phyloP scores from a whole-genome alignment of 2,888 invertebrate genomes.

The Exephanes ischioxanthus region DNA sequence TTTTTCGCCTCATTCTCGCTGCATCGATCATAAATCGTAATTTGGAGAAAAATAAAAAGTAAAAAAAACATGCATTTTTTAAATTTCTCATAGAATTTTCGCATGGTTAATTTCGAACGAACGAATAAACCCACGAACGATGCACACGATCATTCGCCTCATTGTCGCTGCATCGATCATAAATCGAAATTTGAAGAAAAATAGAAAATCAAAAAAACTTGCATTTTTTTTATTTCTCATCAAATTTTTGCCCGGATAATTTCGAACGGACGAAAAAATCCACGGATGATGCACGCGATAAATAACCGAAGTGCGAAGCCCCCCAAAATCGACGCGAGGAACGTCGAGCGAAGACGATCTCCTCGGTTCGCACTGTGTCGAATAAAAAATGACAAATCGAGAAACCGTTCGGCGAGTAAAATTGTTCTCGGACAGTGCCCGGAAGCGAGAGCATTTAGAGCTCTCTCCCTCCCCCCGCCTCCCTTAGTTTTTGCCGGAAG shows the following conservation, averaged over 20 bases:
- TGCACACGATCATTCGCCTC: slow-evolving; percentile 61
- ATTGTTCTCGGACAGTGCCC: slow-evolving; percentile 41
- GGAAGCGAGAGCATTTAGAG: slow-evolving; percentile 75
- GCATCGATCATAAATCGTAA: slow-evolving; percentile 19
- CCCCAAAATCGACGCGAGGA: not conserved
- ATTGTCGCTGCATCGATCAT: slow-evolving; percentile 14
- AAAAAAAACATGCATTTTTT: not conserved
- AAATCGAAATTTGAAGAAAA: too few relatives aligned
- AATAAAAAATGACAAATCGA: slow-evolving; percentile 68
- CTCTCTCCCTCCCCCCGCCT: slow-evolving; percentile 32
- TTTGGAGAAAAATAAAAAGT: not conserved
- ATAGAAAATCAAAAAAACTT: not conserved
- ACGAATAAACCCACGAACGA: too few relatives aligned
- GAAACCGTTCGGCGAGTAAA: slow-evolving; percentile 44
- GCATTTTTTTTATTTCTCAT: too few relatives aligned
- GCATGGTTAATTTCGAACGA: too few relatives aligned
- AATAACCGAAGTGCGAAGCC: slow-evolving; percentile 10
- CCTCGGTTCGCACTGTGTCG: slow-evolving; percentile 33
- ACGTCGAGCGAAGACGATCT: not conserved
- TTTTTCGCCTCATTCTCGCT: slow-evolving; percentile 48
- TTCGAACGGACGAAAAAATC: not conserved
- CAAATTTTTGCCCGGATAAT: too few relatives aligned
- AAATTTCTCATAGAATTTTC: too few relatives aligned
- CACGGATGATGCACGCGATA: not conserved
- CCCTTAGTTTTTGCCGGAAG: slow-evolving; percentile 76